Evolutionary conservation across 2,888 invertebrate species (phyloP), one percentile per base, ranked within the genome.

Genomic region (Erebia ligea): DNA sequence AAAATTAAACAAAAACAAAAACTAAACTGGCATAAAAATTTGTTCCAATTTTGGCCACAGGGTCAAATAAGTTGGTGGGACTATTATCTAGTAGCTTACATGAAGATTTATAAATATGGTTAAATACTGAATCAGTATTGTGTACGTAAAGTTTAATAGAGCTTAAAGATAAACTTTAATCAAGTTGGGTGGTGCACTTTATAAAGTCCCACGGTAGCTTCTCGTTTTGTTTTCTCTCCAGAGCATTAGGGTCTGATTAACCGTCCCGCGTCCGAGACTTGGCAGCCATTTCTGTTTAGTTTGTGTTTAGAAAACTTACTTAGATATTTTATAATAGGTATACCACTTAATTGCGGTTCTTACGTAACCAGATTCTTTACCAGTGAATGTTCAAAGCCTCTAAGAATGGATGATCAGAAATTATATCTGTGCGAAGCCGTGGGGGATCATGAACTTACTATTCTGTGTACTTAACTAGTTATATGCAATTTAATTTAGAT

Each of bases 221-320:
- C 58, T 67, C 57, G 52, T 52, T 64, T 67, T 52, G 58, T 67
- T 67, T 71, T 71, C 66, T 45, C 66, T 67, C 72, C 17, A 15
- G n/a, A 17, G 40, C 57, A 64, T 67, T 67, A 72, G 67, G 40
- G 67, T 21, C 63, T 72, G 72, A 72, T 72, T 72, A 72, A 72
- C 57, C 62, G 62, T 21, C 66, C 15, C 57, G 56, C 40, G 67
- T 59, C 67, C 25, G 54, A 59, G 54, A 69, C 64, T 64, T 67
- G 58, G 48, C 69, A 66, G 57, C 54, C 56, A 66, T 66, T 67
- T 70, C 63, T 69, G 25, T 64, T 56, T 67, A 50, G 19, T 59
- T 48, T 15, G 67, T 62, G 65, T 54, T 70, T 70, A 70, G 63
- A 57, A 66, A 19, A 21, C 52, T 57, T 63, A 45, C 56, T 70